Base-by-base conservation (phyloP, 2,113 vertebrate genomes). In the Urocitellus parryii region DNA sequence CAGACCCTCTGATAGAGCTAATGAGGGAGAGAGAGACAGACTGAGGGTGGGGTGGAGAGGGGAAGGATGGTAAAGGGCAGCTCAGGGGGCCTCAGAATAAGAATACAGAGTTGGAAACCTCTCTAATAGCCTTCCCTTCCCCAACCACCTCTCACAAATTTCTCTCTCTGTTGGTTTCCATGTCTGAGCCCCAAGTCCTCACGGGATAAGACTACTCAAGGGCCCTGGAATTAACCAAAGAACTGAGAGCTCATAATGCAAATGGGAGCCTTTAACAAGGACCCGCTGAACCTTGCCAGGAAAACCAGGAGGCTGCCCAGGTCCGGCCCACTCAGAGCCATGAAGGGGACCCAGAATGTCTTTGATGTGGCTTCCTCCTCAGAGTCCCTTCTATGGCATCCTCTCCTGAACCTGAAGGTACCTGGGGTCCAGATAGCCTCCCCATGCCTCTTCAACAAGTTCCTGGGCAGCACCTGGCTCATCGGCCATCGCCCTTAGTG, bases 121-220 rank as follows among this genome's bases (percentile, higher is more conserved):
- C 27, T 56, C 20, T 45, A 65, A 48, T 24, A n/a, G 12, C 27
- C 8, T 29, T 13, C 68, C 68, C 24, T 11, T 5, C 16, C 61
- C 32, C 42, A 25, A 0, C 6, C 8, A 13, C 0, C 0, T 37
- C 14, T 4, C 12, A 6, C 24, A 65, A 11, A 29, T 5, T 48
- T 65, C 48, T 76, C 0, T 89, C 53, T 91, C 74, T 72, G 70
- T 18, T 34, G 25, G 34, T 8, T 37, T 79, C 83, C 37, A 4
- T 32, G n/a, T 85, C 81, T 70, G 48, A 95, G n/a, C 27, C 53
- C n/a, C 81, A 85, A 24, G 22, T 78, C n/a, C 34, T 20, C 22
- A 27, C 4, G 17, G 77, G 2, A 4, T 25, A 8, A 73, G 11
- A 73, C 74, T 13, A 29, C 0, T 56, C 34, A 34, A 32, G 37